Percentiles rank a stretch among this genome's conserved stretches.
These are phyloP conservation scores for Syrista parreyssii DNA, from an alignment of 2,888 invertebrate species.

Conservation along the genomic window DNA sequence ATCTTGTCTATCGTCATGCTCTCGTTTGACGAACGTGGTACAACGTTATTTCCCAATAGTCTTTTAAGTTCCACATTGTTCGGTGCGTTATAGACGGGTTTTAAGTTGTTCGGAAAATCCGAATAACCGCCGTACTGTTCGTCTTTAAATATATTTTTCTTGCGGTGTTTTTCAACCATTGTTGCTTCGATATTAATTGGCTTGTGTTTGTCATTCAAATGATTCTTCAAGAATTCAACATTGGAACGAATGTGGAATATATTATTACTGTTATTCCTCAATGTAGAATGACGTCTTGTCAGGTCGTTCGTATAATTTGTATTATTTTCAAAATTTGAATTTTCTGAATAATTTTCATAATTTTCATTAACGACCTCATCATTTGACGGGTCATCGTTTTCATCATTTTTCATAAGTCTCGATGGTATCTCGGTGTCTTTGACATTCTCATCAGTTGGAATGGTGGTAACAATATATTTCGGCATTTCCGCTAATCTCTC, in stretches of 20 bases:
- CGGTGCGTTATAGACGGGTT: slow-evolving; percentile 8
- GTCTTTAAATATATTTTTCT: slow-evolving; percentile 18
- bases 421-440: background rate
- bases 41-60: background rate
- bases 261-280: background rate
- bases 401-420: background rate
- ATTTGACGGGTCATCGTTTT: background rate
- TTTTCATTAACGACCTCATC: background rate
- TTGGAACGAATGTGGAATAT: background rate
- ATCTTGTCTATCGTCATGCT: slow-evolving; percentile 18
- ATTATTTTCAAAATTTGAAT: slow-evolving; percentile 3
- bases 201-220: background rate
- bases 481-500: background rate
- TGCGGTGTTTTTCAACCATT: background rate
- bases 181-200: background rate
- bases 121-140: slow-evolving; percentile 14
- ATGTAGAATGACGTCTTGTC: background rate
- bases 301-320: background rate
- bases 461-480: background rate
- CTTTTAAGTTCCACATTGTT: background rate
- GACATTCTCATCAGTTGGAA: background rate
- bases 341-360: background rate
- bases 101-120: slow-evolving; percentile 18
- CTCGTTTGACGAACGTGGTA: slow-evolving; percentile 11
- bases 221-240: background rate